Conservation (phyloP, 2,888 invertebrate genomes). For the Entomobrya proxima region DNA sequence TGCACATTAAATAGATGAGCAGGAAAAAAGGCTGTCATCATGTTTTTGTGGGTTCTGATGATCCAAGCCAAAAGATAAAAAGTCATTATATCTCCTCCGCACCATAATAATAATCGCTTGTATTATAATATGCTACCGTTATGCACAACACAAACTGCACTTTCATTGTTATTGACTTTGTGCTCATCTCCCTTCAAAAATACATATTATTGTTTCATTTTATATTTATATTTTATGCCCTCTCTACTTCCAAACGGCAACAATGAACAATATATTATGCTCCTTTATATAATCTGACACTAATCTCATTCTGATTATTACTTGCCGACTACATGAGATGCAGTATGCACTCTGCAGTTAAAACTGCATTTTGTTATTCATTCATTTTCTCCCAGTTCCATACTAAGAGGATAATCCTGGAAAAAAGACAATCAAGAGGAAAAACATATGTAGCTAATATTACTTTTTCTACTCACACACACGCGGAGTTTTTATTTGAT, state of each 20-base stretch:
- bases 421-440: background rate
- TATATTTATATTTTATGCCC: background rate
- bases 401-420: background rate
- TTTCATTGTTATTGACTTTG: background rate
- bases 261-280: slow-evolving; percentile 34
- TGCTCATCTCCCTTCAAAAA: background rate
- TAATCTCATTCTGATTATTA: slow-evolving; percentile 74
- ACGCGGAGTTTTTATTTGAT: background rate
- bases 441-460: slow-evolving; percentile 53
- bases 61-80: slow-evolving; percentile 37
- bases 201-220: background rate
- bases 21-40: slow-evolving; percentile 61
- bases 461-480: background rate
- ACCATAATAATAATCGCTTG: background rate
- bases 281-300: slow-evolving; percentile 75
- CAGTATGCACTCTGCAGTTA: background rate
- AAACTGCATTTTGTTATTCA: background rate
- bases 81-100: slow-evolving; percentile 21
- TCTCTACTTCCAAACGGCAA: slow-evolving; percentile 7
- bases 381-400: background rate
- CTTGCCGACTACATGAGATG: slow-evolving; percentile 7
- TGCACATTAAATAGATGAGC: slow-evolving; percentile 31
- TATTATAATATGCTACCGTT: background rate
- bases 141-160: background rate
- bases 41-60: slow-evolving; percentile 42